A percentile compares a stretch with the other conserved stretches of the same genome.
These are phyloP conservation scores for Charadrius vociferus DNA, from an alignment of 2,113 vertebrate species.

Conservation along the genomic window DNA sequence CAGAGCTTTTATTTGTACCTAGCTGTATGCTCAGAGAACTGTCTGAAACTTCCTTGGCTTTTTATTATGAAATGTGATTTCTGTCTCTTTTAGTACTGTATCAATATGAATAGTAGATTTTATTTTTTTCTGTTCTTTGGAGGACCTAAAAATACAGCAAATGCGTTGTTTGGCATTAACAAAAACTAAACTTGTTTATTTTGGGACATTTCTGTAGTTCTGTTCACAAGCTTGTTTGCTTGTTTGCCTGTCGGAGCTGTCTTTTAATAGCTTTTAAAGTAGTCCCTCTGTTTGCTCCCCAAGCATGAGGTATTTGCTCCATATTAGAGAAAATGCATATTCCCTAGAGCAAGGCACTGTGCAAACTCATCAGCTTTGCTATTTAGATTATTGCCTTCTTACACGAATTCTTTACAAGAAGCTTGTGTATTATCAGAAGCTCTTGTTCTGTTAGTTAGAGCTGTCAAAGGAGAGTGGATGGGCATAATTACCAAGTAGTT, in stretches of 20 bases:
- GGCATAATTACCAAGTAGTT: slow-evolving; percentile 42
- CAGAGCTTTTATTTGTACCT: neutral
- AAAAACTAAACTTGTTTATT: neutral
- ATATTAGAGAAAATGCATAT: neutral
- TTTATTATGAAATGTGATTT: neutral
- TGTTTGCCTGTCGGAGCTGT: neutral
- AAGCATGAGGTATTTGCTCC: neutral
- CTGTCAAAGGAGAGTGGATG: slow-evolving; percentile 53
- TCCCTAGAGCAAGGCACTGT: neutral
- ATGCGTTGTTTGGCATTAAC: neutral
- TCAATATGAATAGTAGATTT: neutral
- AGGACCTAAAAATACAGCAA: neutral
- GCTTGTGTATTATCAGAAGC: neutral
- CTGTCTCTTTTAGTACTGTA: neutral
- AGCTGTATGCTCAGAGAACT: neutral
- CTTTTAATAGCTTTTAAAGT: neutral
- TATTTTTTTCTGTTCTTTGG: neutral
- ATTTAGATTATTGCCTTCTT: neutral
- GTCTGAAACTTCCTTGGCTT: neutral
- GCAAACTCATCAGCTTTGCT: slow-evolving; percentile 23
- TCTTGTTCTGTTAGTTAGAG: slow-evolving; percentile 9
- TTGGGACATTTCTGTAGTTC: neutral
- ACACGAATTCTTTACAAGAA: neutral
- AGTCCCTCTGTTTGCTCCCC: neutral
- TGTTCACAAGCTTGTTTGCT: neutral